Evolutionary conservation across 2,113 vertebrate species (phyloP).

Genomic region (Lucifuga dentata): DNA sequence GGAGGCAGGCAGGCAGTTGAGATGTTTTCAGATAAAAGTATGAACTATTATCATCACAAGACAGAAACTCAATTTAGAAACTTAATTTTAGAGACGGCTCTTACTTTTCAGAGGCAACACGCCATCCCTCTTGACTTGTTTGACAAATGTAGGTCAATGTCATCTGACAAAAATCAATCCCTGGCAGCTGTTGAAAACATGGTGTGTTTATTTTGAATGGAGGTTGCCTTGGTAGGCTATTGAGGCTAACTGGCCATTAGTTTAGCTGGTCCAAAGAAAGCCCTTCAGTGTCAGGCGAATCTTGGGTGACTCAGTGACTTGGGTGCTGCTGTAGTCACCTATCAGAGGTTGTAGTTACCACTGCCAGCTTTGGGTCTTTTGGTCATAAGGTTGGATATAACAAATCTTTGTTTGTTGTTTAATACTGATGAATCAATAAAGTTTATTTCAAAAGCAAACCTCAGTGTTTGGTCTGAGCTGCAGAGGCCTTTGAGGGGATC

Average conservation of each 20-base stretch:
- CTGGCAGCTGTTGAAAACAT: neutral
- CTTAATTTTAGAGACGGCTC: neutral
- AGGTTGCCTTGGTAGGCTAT: neutral
- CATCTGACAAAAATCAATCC: neutral
- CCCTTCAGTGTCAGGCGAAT: slow-evolving; percentile 9
- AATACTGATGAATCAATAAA: too few relatives aligned
- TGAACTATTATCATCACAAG: neutral
- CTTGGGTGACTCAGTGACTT: neutral
- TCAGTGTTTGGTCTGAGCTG: neutral
- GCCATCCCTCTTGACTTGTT: slow-evolving; percentile 3
- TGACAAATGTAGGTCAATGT: slow-evolving; percentile 1
- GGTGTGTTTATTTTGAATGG: neutral
- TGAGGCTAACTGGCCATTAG: slow-evolving; percentile 2
- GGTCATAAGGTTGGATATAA: neutral
- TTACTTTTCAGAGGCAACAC: neutral
- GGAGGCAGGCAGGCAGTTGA: neutral
- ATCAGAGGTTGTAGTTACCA: neutral
- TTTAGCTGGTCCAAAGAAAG: neutral
- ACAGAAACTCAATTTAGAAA: neutral
- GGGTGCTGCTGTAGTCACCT: neutral
- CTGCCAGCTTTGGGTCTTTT: slow-evolving; percentile 4
- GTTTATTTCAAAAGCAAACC: too few relatives aligned
- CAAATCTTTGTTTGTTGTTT: too few relatives aligned
- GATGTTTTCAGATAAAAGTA: slow-evolving; percentile 4
- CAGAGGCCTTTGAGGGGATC: neutral